Evolutionary conservation across 2,888 invertebrate species (phyloP).

Genomic region (Urechis unicinctus): DNA sequence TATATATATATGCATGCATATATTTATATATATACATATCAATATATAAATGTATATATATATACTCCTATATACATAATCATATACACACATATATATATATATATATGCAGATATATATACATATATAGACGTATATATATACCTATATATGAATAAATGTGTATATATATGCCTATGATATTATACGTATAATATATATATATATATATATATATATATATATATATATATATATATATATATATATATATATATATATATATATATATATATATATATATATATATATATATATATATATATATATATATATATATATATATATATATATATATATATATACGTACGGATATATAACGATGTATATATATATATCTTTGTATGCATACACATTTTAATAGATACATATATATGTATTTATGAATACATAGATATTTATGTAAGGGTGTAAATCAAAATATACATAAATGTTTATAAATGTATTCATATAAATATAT

Average conservation of each 20-base stretch:
- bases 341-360: too few relatives aligned
- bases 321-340: background rate
- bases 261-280: constrained; percentile 1
- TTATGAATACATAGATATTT: background rate
- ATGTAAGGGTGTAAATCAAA: background rate
- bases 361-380: too few relatives aligned
- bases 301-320: constrained; percentile 1
- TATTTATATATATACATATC: too few relatives aligned
- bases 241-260: background rate
- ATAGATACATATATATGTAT: too few relatives aligned
- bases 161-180: too few relatives aligned
- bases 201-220: too few relatives aligned
- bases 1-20: constrained; percentile 8
- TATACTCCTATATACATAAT: too few relatives aligned
- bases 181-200: too few relatives aligned
- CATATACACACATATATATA: too few relatives aligned
- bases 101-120: too few relatives aligned
- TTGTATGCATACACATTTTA: background rate
- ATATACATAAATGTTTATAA: background rate
- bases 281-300: background rate
- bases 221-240: background rate
- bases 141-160: too few relatives aligned
- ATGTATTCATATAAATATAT: background rate
- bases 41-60: too few relatives aligned
- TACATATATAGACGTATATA: constrained; percentile 7